These are phyloP conservation scores for Podabrus alpinus DNA, from an alignment of 2,888 invertebrate species.

Conservation along the genomic window DNA sequence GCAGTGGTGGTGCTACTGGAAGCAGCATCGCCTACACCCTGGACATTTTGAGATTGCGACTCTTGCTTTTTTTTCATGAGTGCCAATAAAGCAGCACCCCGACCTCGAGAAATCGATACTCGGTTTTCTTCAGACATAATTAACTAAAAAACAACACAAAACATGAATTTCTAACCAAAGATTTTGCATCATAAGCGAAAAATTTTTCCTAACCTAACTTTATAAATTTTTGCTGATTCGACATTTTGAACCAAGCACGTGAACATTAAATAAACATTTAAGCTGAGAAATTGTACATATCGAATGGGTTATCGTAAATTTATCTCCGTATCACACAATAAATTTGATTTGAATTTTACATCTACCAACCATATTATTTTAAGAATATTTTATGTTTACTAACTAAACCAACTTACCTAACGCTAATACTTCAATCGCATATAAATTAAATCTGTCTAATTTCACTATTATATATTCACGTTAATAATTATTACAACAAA, in stretches of 20 bases:
- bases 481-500: too few relatives aligned
- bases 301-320: not conserved
- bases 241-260: not conserved
- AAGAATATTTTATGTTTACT: too few relatives aligned
- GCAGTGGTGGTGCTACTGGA: conserved; percentile 31
- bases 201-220: not conserved
- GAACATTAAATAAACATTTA: not conserved
- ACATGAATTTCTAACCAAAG: not conserved
- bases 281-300: not conserved
- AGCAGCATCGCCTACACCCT: conserved; percentile 6
- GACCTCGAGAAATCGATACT: conserved; percentile 19
- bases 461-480: too few relatives aligned
- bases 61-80: conserved; percentile 33
- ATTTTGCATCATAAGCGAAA: not conserved
- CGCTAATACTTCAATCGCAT: too few relatives aligned
- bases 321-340: not conserved
- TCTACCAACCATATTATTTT: too few relatives aligned
- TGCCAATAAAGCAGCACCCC: conserved; percentile 41
- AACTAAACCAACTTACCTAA: too few relatives aligned
- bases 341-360: too few relatives aligned
- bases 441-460: too few relatives aligned
- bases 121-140: not conserved
- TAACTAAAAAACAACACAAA: not conserved
- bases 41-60: not conserved
- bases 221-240: too few relatives aligned